Evolutionary conservation across 2,113 vertebrate species (phyloP).

Genomic region (Cynocephalus volans): DNA sequence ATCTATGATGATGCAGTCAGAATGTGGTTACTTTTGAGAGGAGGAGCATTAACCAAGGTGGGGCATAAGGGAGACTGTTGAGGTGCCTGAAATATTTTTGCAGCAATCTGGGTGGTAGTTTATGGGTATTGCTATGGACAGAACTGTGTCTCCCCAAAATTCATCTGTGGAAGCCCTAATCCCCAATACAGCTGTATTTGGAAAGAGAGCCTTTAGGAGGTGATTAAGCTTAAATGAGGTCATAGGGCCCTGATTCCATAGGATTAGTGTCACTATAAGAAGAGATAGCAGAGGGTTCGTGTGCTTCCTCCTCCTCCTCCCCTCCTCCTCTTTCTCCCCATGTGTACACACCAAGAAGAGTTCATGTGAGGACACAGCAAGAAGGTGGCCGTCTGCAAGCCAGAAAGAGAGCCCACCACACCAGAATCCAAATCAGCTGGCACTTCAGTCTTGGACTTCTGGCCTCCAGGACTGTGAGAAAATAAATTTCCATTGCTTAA

Average conservation of each 20-base stretch:
- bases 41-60: neutral
- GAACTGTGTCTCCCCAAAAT: neutral
- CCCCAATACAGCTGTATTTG: neutral
- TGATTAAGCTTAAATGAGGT: neutral
- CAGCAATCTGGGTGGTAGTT: accelerated
- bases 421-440: no score
- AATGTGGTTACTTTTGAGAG: neutral
- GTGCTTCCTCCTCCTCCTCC: no score
- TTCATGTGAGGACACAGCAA: neutral
- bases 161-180: no score
- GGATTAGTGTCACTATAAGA: neutral
- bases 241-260: neutral
- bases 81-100: neutral
- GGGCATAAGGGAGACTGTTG: neutral
- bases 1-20: neutral
- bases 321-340: neutral
- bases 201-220: neutral
- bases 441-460: neutral
- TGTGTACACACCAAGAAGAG: accelerated
- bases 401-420: neutral
- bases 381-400: no score
- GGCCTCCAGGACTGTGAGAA: neutral
- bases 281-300: neutral
- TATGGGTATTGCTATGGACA: accelerated
- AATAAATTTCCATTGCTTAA: neutral